Percentiles rank a stretch among this genome's conserved stretches.
Evolutionary conservation across 2,113 vertebrate genomes (phyloP).

Genomic region (Tursiops truncatus): DNA sequence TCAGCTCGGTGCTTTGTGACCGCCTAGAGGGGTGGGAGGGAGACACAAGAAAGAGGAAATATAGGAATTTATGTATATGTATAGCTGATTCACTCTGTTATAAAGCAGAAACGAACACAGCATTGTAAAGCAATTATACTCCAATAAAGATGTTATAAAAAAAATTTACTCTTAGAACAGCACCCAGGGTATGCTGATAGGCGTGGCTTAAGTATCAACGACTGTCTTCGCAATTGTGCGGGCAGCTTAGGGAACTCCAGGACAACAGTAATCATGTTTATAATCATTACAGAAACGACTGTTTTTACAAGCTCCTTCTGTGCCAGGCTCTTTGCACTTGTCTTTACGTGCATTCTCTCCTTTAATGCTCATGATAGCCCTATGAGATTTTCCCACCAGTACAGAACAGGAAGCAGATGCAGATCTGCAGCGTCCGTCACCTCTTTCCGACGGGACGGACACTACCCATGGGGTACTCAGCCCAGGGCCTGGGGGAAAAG

Average conservation of each 20-base stretch:
- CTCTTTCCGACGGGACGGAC: neutral
- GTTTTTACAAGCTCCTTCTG: accelerated
- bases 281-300: neutral
- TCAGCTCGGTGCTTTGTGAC: no score
- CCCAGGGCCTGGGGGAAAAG: neutral
- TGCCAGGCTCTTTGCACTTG: neutral
- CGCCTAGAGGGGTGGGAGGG: no score
- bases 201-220: neutral
- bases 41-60: no score
- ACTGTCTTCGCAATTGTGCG: accelerated
- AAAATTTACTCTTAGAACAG: no score
- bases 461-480: neutral
- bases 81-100: no score
- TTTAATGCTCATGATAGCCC: no score
- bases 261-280: neutral
- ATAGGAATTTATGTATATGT: no score
- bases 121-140: no score
- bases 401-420: neutral
- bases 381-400: no score
- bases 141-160: no score
- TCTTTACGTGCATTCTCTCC: neutral
- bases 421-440: accelerated
- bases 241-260: neutral
- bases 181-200: neutral
- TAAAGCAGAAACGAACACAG: no score